Conservation (phyloP, 1,140 invertebrate species). For the Calycopis cecrops region DNA sequence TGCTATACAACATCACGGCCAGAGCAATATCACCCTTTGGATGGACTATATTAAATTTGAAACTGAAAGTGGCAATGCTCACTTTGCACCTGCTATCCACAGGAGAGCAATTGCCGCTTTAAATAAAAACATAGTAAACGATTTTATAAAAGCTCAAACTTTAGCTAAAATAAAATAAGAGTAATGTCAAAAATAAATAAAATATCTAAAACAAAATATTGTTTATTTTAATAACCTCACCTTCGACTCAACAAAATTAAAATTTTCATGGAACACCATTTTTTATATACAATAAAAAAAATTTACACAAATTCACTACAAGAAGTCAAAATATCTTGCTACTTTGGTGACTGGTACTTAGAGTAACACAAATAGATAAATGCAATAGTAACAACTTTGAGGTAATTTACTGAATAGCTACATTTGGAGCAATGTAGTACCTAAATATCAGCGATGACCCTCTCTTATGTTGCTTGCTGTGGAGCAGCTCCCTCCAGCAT, state of each 20-base stretch:
- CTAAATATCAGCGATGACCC: constrained; percentile 89
- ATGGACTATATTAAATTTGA: constrained; percentile 62
- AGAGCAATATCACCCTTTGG: constrained; percentile 51
- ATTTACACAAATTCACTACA: constrained; percentile 54
- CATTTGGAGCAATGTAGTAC: constrained; percentile 83
- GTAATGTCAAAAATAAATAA: constrained; percentile 26
- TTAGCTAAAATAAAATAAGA: constrained; percentile 44
- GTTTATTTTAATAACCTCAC: constrained; percentile 62
- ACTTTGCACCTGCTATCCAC: constrained; percentile 46
- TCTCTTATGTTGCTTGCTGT: constrained; percentile 85
- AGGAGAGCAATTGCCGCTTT: constrained; percentile 54
- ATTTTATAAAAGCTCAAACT: constrained; percentile 58
- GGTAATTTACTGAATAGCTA: constrained; percentile 54
- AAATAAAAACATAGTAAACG: constrained; percentile 58
- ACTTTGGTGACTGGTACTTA: constrained; percentile 71
- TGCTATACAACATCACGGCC: constrained; percentile 51
- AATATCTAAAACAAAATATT: constrained; percentile 55
- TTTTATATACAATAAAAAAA: constrained; percentile 68
- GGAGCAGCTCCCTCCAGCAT: constrained; percentile 86
- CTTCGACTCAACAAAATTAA: constrained; percentile 61
- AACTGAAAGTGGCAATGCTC: constrained; percentile 41
- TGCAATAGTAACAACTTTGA: constrained; percentile 44
- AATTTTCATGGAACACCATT: constrained; percentile 64
- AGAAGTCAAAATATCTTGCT: constrained; percentile 53
- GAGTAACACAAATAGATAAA: constrained; percentile 64